phyloP scores from a whole-genome alignment of 1,140 invertebrate genomes.

The Monomorium pharaonis region DNA sequence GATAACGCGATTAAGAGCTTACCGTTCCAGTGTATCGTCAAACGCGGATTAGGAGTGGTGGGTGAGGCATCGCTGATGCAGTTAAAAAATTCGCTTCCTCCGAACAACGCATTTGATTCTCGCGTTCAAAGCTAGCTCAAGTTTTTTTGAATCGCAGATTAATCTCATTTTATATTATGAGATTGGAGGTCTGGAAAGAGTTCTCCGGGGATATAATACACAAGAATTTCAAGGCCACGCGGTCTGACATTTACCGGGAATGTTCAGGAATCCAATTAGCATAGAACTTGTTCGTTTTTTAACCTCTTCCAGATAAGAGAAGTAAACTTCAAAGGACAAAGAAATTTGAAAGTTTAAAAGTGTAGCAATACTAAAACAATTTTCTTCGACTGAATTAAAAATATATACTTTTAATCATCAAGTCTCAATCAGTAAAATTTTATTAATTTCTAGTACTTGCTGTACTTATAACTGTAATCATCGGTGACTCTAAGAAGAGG shows the following conservation, averaged over 20 bases:
- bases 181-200: slow-evolving; percentile 9
- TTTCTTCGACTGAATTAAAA: not conserved
- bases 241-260: not conserved
- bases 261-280: slow-evolving; percentile 34
- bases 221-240: slow-evolving; percentile 12
- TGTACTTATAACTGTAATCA: no score
- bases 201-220: not conserved
- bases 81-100: slow-evolving; percentile 45
- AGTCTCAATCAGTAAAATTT: no score
- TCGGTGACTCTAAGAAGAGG: no score
- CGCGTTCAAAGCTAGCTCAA: slow-evolving; percentile 4
- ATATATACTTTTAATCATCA: no score
- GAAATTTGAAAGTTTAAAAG: not conserved
- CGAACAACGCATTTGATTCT: slow-evolving; percentile 13
- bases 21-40: slow-evolving; percentile 51
- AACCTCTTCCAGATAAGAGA: not conserved
- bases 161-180: slow-evolving; percentile 35
- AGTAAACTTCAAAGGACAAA: slow-evolving; percentile 1
- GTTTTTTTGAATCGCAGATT: slow-evolving; percentile 35
- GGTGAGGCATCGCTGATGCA: not conserved
- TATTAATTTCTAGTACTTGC: no score
- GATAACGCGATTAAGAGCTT: slow-evolving; percentile 73
- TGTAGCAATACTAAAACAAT: not conserved
- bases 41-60: slow-evolving; percentile 51
- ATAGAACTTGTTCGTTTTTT: not conserved